These are phyloP conservation scores for Lepidocyrtinus sp. DNA, from an alignment of 2,888 invertebrate species.

Conservation along the genomic window DNA sequence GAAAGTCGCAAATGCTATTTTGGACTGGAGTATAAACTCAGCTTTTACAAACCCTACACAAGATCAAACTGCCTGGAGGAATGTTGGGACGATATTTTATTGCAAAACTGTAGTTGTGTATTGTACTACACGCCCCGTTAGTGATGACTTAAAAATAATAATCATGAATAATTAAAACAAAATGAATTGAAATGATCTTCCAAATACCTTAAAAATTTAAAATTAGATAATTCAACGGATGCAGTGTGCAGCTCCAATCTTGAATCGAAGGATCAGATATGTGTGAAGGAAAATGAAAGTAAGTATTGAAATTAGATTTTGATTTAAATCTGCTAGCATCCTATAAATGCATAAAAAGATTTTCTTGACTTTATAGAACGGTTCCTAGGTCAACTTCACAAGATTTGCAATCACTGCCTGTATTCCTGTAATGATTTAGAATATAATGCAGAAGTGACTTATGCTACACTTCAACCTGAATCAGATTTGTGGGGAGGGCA, in stretches of 20 bases:
- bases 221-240: conserved; percentile 27
- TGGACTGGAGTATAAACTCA: conserved; percentile 50
- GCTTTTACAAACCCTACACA: conserved; percentile 61
- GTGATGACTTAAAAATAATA: too few species aligned
- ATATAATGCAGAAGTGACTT: conserved; percentile 46
- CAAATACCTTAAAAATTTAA: too few species aligned
- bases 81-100: conserved; percentile 41
- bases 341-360: background rate
- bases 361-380: background rate
- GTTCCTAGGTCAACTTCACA: conserved; percentile 24
- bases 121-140: conserved; percentile 61
- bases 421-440: conserved; percentile 47
- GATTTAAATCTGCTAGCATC: background rate
- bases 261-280: conserved; percentile 76
- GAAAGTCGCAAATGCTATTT: conserved; percentile 63
- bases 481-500: conserved; percentile 28
- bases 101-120: conserved; percentile 55
- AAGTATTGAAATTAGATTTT: background rate
- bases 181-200: too few species aligned
- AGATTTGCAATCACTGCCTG: conserved; percentile 38
- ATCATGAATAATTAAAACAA: too few species aligned
- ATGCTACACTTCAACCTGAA: conserved; percentile 21
- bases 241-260: conserved; percentile 60
- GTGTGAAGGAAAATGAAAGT: conserved; percentile 39
- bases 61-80: conserved; percentile 48